Percentiles rank a stretch among this genome's conserved stretches.
phyloP scores from a whole-genome alignment of 2,888 invertebrate genomes.

The Tyria jacobaeae region DNA sequence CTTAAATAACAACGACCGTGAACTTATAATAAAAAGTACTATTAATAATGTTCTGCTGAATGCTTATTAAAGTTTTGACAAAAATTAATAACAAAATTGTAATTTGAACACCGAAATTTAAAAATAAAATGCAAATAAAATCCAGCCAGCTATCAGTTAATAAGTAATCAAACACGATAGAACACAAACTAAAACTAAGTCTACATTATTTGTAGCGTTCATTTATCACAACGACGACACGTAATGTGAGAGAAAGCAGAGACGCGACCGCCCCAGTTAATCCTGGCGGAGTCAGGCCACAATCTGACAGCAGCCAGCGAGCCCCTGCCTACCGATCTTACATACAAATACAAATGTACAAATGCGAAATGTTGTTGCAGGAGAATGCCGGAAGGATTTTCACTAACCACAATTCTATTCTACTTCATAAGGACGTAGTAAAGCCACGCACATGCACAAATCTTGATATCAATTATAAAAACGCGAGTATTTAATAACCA shows the following conservation, averaged over 20 bases:
- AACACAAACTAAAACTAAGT: constrained; percentile 12
- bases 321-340: constrained; percentile 49
- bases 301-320: constrained; percentile 71
- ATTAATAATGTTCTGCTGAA: too few relatives aligned
- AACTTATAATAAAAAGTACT: too few relatives aligned
- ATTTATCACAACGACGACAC: constrained; percentile 35
- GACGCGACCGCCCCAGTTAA: constrained; percentile 64
- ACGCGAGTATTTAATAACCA: too few relatives aligned
- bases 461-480: too few relatives aligned
- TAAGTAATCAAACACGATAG: neutral
- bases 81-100: neutral
- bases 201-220: constrained; percentile 22
- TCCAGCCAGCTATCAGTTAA: neutral
- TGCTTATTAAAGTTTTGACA: neutral
- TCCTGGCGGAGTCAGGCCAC: constrained; percentile 67
- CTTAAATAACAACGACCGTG: too few relatives aligned
- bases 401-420: neutral
- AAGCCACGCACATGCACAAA: neutral
- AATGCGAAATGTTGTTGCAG: constrained; percentile 12
- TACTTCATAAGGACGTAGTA: neutral
- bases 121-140: neutral
- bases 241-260: constrained; percentile 54
- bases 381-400: constrained; percentile 11
- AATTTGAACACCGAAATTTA: neutral
- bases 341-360: constrained; percentile 25